Evolutionary conservation across 2,113 vertebrate genomes (phyloP).

Genomic region (Cettia cetti): DNA sequence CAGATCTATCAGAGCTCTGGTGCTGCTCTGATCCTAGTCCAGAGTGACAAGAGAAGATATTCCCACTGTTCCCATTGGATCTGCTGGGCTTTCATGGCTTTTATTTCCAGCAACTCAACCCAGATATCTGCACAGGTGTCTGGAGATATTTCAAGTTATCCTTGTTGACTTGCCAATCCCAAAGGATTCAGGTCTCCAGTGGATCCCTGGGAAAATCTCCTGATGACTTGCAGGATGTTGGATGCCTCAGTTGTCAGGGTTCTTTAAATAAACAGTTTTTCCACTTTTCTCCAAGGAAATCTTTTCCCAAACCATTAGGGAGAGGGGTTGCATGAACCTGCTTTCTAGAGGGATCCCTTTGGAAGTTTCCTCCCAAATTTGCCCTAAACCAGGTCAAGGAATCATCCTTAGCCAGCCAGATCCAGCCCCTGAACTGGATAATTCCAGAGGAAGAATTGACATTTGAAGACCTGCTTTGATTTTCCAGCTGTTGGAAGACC

Average conservation of each 20-base stretch:
- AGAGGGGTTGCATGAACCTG: neutral
- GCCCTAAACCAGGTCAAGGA: neutral
- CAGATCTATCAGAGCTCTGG: neutral
- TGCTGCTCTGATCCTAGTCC: neutral
- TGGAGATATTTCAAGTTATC: neutral
- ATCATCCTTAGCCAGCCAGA: neutral
- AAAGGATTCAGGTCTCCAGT: neutral
- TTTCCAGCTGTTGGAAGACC: neutral
- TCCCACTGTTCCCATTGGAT: neutral
- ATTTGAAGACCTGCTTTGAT: neutral
- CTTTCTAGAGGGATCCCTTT: neutral
- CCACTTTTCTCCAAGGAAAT: neutral
- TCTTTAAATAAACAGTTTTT: neutral
- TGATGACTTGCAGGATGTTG: neutral
- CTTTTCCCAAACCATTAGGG: neutral
- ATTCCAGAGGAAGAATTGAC: neutral
- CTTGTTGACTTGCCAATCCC: neutral
- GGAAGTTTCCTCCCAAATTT: neutral
- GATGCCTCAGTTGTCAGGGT: neutral
- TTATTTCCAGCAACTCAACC: neutral
- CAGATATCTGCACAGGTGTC: neutral
- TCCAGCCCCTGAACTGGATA: neutral
- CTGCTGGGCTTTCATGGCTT: neutral
- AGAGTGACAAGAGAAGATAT: neutral
- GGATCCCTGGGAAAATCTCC: neutral